A percentile compares a stretch with the other conserved stretches of the same genome.
Evolutionary conservation across 2,113 vertebrate genomes (phyloP).

Genomic region (Saguinus imperator): DNA sequence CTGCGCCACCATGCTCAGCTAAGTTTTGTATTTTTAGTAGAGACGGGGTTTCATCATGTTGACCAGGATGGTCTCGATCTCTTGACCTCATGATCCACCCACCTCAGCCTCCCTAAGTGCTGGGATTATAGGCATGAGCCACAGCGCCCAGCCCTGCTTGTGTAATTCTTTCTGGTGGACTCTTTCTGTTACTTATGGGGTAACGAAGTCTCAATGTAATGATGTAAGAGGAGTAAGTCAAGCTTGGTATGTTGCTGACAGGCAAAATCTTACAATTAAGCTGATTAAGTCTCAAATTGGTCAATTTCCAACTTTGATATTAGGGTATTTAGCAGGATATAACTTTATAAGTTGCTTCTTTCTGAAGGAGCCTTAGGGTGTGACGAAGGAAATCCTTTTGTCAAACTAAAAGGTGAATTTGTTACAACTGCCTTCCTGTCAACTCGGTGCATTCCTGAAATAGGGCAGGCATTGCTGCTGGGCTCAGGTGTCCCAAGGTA

Average conservation of each 20-base stretch:
- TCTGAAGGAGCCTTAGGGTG: not conserved
- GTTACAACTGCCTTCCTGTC: not conserved
- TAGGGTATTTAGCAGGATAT: conserved; percentile 12
- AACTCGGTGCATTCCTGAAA: not conserved
- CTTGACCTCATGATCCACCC: too few relatives aligned
- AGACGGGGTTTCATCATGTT: too few relatives aligned
- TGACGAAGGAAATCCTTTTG: not conserved
- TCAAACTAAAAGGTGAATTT: conserved; percentile 15
- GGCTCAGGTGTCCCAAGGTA: not conserved
- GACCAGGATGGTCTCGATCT: too few relatives aligned
- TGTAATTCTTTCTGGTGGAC: not conserved
- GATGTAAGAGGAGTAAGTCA: not conserved
- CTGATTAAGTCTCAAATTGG: not conserved
- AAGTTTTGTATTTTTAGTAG: too few relatives aligned
- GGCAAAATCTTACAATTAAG: not conserved
- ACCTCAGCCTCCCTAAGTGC: too few relatives aligned
- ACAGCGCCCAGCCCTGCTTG: not conserved
- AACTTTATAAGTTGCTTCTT: conserved; percentile 14
- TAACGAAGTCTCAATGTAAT: not conserved
- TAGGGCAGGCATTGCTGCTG: not conserved
- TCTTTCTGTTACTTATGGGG: not conserved
- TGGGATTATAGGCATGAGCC: too few relatives aligned
- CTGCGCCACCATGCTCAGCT: too few relatives aligned
- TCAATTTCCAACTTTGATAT: conserved; percentile 35
- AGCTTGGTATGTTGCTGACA: not conserved